A percentile compares a stretch with the other conserved stretches of the same genome.
Conservation (phyloP, 2,797 vertebrate genomes). For the Scyliorhinus canicula region DNA sequence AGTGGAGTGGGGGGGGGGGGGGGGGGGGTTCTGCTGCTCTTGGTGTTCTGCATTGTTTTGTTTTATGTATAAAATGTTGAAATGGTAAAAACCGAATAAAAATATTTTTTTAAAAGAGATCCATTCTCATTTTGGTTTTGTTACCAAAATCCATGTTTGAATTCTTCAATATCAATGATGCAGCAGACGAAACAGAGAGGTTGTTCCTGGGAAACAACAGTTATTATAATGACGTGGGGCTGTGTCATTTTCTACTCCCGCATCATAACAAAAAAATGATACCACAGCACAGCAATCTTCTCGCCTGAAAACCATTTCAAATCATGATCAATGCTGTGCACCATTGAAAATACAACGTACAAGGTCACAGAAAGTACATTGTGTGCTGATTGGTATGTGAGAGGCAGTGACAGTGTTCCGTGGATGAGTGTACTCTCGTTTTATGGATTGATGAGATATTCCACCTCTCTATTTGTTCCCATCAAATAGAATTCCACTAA, state of each 20-base stretch:
- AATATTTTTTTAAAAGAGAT: no score
- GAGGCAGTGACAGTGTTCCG: slow-evolving; percentile 1
- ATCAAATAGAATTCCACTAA: neutral
- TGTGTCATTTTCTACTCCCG: neutral
- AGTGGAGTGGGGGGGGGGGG: no score
- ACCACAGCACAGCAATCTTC: neutral
- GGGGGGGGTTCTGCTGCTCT: no score
- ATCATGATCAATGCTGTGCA: neutral
- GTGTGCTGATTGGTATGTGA: slow-evolving; percentile 11
- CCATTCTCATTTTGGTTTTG: neutral
- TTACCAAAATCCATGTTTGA: neutral
- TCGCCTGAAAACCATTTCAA: neutral
- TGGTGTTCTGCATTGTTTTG: no score
- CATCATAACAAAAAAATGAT: neutral
- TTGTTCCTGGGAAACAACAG: neutral
- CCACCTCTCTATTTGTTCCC: neutral
- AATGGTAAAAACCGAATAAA: no score
- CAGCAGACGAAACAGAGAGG: neutral
- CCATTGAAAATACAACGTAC: slow-evolving; percentile 14
- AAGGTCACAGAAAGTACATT: slow-evolving; percentile 33
- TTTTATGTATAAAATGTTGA: no score
- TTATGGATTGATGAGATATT: neutral
- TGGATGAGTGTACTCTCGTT: slow-evolving; percentile 2
- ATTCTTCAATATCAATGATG: neutral
- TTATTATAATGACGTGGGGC: neutral